Evolutionary conservation across 2,113 vertebrate species (phyloP).

Genomic region (Zeus faber): DNA sequence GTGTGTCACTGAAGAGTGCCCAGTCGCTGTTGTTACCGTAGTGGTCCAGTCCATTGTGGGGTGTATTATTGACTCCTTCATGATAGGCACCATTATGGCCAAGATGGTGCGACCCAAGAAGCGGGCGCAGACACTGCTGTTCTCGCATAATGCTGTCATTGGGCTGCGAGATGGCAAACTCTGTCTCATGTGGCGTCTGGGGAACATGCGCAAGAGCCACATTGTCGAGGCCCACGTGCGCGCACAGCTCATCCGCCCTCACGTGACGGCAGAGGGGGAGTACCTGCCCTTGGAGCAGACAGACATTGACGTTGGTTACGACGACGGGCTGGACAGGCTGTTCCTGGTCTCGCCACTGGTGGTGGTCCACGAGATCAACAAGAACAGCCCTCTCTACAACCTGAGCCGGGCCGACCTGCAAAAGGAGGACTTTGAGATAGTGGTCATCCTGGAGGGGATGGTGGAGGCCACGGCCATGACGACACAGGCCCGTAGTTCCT

Average conservation of each 20-base stretch:
- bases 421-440: slow-evolving; percentile 90
- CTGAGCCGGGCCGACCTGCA: slow-evolving; percentile 84
- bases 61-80: slow-evolving; percentile 94
- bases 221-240: slow-evolving; percentile 93
- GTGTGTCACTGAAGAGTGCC: slow-evolving; percentile 74
- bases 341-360: slow-evolving; percentile 71
- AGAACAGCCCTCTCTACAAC: slow-evolving; percentile 66
- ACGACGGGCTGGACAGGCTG: slow-evolving; percentile 69
- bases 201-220: slow-evolving; percentile 94
- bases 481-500: slow-evolving; percentile 93
- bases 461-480: slow-evolving; percentile 97
- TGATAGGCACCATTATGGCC: slow-evolving; percentile 97
- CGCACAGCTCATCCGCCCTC: slow-evolving; percentile 90
- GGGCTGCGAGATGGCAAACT: slow-evolving; percentile 87
- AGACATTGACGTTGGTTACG: slow-evolving; percentile 71
- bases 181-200: slow-evolving; percentile 94
- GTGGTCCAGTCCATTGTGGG: slow-evolving; percentile 74
- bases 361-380: slow-evolving; percentile 72
- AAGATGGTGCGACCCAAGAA: slow-evolving; percentile 97
- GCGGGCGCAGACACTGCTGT: slow-evolving; percentile 89
- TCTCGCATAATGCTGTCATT: slow-evolving; percentile 89
- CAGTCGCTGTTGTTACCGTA: slow-evolving; percentile 64
- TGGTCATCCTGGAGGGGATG: slow-evolving; percentile 95
- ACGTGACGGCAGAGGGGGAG: slow-evolving; percentile 92
- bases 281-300: slow-evolving; percentile 79